phyloP scores from a whole-genome alignment of 2,113 vertebrate genomes.

The Merops nubicus region DNA sequence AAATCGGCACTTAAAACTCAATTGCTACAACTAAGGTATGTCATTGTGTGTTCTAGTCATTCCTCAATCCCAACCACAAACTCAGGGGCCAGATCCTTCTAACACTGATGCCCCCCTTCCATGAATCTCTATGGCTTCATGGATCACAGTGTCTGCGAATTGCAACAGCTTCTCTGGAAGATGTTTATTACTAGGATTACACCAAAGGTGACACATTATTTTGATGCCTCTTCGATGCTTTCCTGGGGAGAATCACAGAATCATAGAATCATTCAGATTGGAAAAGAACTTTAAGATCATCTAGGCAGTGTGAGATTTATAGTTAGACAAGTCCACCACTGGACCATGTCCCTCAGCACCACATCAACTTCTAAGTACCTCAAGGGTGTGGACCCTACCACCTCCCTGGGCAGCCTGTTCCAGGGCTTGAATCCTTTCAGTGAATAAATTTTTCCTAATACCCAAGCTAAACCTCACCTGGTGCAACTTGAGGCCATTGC shows the following conservation, averaged over 20 bases:
- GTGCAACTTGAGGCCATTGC: background rate
- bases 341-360: background rate
- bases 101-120: background rate
- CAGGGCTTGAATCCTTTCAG: background rate
- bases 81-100: background rate
- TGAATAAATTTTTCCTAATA: background rate
- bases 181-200: background rate
- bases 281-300: background rate
- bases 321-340: background rate
- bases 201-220: fast-evolving
- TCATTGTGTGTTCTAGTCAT: background rate
- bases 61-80: background rate
- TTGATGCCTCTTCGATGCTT: fast-evolving
- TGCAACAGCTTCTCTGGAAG: background rate
- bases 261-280: background rate
- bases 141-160: background rate
- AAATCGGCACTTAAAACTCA: background rate
- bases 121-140: fast-evolving
- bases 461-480: background rate
- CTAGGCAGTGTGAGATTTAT: background rate
- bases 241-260: background rate
- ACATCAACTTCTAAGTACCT: background rate
- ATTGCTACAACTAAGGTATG: background rate
- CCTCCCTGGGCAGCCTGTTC: background rate
- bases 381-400: background rate